Conservation (phyloP, 2,888 invertebrate species). For the Acanthosoma haemorrhoidale region DNA sequence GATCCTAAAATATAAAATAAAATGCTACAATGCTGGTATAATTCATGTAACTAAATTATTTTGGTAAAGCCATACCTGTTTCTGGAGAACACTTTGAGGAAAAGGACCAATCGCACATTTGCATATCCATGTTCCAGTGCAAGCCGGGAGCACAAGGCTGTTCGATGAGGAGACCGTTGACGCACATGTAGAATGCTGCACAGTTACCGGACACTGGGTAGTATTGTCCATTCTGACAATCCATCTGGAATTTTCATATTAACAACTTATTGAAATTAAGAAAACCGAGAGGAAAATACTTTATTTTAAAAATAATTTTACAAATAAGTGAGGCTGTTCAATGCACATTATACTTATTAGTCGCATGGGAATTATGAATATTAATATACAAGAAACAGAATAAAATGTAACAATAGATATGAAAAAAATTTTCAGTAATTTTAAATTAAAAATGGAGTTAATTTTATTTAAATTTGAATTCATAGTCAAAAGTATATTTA, state of each 20-base stretch:
- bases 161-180: slow-evolving; percentile 62
- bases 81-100: slow-evolving; percentile 58
- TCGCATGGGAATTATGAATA: no score
- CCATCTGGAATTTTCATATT: neutral
- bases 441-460: neutral
- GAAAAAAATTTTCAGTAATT: neutral
- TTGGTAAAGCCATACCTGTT: neutral
- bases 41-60: neutral
- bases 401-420: neutral
- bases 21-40: neutral
- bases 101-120: slow-evolving; percentile 75
- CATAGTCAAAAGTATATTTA: no score
- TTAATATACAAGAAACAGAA: no score
- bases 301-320: no score
- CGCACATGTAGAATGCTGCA: slow-evolving; percentile 69
- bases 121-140: slow-evolving; percentile 66
- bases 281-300: no score
- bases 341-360: no score
- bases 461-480: no score
- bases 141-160: slow-evolving; percentile 73
- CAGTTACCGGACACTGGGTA: slow-evolving; percentile 62
- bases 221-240: slow-evolving; percentile 48
- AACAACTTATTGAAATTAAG: neutral
- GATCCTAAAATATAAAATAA: slow-evolving; percentile 13
- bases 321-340: no score